phyloP scores from a whole-genome alignment of 2,797 vertebrate genomes.

The Alca torda region DNA sequence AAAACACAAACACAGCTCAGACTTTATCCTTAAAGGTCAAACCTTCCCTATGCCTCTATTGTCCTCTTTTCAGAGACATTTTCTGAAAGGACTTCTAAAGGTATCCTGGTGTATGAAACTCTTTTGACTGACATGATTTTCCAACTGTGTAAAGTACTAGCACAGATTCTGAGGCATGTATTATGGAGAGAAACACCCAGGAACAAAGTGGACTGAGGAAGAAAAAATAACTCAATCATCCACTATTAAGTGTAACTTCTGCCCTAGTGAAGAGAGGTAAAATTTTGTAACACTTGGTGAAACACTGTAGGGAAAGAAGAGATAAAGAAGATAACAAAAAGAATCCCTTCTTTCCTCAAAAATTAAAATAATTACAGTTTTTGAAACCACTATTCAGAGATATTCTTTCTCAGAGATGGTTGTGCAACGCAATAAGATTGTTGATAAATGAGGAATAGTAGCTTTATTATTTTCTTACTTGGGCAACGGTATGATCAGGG shows the following conservation, averaged over 20 bases:
- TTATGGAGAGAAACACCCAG: neutral
- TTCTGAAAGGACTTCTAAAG: conserved; percentile 17
- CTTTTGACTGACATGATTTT: neutral
- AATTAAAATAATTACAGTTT: neutral
- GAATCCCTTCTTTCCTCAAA: neutral
- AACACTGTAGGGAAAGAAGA: neutral
- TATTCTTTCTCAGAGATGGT: neutral
- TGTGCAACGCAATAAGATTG: neutral
- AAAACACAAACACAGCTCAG: conserved; percentile 13
- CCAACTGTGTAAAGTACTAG: neutral
- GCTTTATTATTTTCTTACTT: conserved; percentile 68
- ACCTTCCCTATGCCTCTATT: neutral
- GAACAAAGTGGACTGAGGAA: neutral
- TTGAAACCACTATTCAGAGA: neutral
- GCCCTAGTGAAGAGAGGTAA: neutral
- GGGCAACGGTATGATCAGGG: conserved; percentile 82
- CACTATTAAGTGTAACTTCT: neutral
- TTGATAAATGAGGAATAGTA: neutral
- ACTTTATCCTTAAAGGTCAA: conserved; percentile 10
- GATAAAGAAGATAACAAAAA: neutral
- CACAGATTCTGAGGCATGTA: neutral
- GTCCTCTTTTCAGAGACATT: neutral
- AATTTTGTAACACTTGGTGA: neutral
- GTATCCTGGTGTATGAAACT: neutral
- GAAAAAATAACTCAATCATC: neutral